phyloP scores from a whole-genome alignment of 2,113 vertebrate genomes.

The Proteles cristata region DNA sequence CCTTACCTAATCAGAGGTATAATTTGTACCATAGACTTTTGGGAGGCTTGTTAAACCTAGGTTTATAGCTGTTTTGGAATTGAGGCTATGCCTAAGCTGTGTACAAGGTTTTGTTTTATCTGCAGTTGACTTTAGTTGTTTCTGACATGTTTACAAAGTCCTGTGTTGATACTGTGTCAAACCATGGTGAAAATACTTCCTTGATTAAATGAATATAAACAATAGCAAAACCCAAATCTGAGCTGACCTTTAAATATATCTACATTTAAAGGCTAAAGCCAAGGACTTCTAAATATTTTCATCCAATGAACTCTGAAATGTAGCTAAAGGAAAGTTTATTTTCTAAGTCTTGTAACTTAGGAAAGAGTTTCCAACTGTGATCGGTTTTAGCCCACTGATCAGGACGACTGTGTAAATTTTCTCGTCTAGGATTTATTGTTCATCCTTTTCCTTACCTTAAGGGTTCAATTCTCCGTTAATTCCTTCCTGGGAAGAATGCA shows the following conservation, averaged over 20 bases:
- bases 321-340: slow-evolving; percentile 46
- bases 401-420: background rate
- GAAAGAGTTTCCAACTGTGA: background rate
- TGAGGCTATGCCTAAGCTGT: background rate
- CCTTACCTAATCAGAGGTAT: slow-evolving; percentile 25
- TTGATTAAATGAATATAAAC: slow-evolving; percentile 37
- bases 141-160: slow-evolving; percentile 41
- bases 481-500: slow-evolving; percentile 4
- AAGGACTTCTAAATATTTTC: slow-evolving; percentile 47
- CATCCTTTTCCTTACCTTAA: slow-evolving; percentile 27
- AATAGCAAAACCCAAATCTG: slow-evolving; percentile 28
- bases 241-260: background rate
- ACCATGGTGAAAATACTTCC: slow-evolving; percentile 49
- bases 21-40: slow-evolving; percentile 44
- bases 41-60: background rate
- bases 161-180: background rate
- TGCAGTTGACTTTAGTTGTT: slow-evolving; percentile 15
- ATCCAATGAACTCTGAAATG: slow-evolving; percentile 1
- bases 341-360: slow-evolving; percentile 54
- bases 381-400: slow-evolving; percentile 41
- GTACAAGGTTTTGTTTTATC: slow-evolving; percentile 26
- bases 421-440: slow-evolving; percentile 40
- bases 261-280: background rate
- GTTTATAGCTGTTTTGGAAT: slow-evolving; percentile 36
- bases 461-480: slow-evolving; percentile 3